Evolutionary conservation across 2,888 invertebrate genomes (phyloP).

Genomic region (Rotaria socialis): DNA sequence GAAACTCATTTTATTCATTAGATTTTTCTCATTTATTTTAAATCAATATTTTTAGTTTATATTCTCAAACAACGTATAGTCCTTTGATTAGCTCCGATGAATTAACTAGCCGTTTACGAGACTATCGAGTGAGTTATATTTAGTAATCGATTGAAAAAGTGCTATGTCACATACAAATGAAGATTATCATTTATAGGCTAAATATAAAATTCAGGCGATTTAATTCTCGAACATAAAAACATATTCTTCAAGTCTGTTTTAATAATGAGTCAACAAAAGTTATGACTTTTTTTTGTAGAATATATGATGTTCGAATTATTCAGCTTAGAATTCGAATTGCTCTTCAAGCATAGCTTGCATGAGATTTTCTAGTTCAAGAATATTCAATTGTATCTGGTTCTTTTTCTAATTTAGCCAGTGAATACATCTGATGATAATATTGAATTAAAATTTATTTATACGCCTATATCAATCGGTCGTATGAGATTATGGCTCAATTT

Average conservation of each 20-base stretch:
- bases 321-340: too few species aligned
- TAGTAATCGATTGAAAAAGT: too few species aligned
- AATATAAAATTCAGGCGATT: too few species aligned
- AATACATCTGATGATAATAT: slow-evolving; percentile 60
- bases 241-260: too few species aligned
- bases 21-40: neutral
- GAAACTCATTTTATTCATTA: neutral
- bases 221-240: too few species aligned
- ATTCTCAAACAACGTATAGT: neutral
- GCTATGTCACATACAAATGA: too few species aligned
- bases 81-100: neutral
- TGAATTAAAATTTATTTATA: slow-evolving; percentile 70
- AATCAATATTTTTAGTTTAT: neutral
- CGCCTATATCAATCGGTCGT: slow-evolving; percentile 61
- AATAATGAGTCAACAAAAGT: too few species aligned
- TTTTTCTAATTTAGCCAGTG: slow-evolving; percentile 50
- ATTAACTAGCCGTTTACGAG: neutral
- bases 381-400: neutral
- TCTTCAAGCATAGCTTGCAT: too few species aligned
- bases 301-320: too few species aligned
- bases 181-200: too few species aligned
- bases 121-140: neutral
- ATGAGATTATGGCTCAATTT: slow-evolving; percentile 43
- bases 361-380: too few species aligned
- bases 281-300: too few species aligned